These are phyloP conservation scores for Thalassarche chlororhynchos DNA, from an alignment of 2,113 vertebrate species.

Conservation along the genomic window DNA sequence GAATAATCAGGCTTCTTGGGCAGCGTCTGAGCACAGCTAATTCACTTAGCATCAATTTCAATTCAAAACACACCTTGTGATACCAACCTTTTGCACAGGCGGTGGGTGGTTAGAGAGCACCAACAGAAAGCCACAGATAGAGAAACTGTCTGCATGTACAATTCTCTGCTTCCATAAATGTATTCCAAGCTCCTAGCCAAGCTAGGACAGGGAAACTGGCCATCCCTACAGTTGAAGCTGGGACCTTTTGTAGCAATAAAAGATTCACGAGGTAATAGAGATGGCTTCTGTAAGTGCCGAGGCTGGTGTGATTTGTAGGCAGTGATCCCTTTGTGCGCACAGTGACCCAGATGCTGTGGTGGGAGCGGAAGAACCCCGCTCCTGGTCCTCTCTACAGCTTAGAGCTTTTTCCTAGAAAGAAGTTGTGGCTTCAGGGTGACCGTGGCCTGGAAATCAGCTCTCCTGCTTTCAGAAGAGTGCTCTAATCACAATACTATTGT, in stretches of 20 bases:
- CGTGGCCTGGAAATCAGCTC: neutral
- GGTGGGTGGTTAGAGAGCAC: neutral
- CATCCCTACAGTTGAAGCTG: neutral
- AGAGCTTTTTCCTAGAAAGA: neutral
- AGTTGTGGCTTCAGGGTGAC: neutral
- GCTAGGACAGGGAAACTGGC: neutral
- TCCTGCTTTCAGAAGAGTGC: neutral
- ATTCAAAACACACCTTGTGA: neutral
- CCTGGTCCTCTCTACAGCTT: neutral
- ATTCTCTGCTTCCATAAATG: neutral
- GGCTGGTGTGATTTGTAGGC: neutral
- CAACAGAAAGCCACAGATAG: neutral
- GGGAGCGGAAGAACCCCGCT: neutral
- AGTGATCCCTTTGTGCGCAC: neutral
- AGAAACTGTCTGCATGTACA: neutral
- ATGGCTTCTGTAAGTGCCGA: fast-evolving
- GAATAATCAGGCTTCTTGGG: neutral
- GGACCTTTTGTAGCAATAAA: neutral
- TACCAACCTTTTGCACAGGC: neutral
- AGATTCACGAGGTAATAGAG: neutral
- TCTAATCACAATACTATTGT: neutral
- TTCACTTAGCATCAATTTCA: neutral
- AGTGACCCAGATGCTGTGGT: neutral
- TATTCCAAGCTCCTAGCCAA: neutral
- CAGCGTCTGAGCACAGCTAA: neutral